Conservation (phyloP, 2,797 vertebrate species). For the Malurus leucopterus region DNA sequence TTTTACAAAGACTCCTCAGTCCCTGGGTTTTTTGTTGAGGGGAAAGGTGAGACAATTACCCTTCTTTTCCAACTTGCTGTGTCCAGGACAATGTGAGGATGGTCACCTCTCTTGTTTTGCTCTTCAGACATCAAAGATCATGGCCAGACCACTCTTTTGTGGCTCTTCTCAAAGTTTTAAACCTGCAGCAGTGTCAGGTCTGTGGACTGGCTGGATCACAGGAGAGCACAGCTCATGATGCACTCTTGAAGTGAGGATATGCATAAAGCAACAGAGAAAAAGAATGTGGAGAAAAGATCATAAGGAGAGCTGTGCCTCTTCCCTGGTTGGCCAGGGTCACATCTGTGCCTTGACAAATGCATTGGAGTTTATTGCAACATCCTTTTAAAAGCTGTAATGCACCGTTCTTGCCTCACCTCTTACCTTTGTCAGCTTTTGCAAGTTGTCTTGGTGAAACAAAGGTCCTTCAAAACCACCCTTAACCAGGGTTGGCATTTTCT, state of each 20-base stretch:
- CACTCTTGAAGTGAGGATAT: not conserved
- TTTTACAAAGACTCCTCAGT: not conserved
- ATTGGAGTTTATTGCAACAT: not conserved
- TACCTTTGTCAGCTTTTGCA: not conserved
- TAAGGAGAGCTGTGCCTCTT: not conserved
- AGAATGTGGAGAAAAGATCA: not conserved
- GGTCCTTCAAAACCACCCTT: not conserved
- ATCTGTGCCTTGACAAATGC: not conserved
- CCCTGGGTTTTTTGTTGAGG: not conserved
- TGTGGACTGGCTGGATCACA: not conserved
- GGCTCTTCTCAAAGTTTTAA: not conserved
- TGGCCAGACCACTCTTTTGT: not conserved
- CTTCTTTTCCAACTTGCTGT: not conserved
- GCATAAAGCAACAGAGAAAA: not conserved
- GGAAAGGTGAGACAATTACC: not conserved
- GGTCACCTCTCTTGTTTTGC: not conserved
- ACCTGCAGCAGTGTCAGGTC: not conserved
- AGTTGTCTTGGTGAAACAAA: not conserved
- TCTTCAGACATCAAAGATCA: not conserved
- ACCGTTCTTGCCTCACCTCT: not conserved
- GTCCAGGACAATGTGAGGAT: not conserved
- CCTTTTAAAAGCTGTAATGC: not conserved
- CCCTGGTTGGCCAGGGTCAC: not conserved
- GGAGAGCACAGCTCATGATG: not conserved
- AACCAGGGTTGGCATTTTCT: not conserved